Percentiles rank a stretch among this genome's conserved stretches.
These are phyloP conservation scores for Colletes collaris DNA, from an alignment of 2,888 invertebrate genomes.

Conservation along the genomic window DNA sequence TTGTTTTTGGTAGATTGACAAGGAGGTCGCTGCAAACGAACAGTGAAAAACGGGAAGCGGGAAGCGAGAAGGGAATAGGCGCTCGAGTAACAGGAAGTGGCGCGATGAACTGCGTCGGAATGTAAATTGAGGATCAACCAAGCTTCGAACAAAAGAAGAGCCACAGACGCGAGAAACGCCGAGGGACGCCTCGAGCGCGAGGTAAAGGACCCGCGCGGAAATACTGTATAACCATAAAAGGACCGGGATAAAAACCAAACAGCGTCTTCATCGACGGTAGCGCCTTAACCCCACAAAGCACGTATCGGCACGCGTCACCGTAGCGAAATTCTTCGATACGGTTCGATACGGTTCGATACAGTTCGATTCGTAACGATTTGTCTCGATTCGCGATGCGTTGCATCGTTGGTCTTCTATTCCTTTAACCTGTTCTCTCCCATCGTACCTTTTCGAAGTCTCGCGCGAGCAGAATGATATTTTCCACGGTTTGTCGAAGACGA, in stretches of 20 bases:
- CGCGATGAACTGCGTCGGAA: constrained; percentile 70
- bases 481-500: no score
- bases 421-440: no score
- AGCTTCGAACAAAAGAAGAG: constrained; percentile 35
- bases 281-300: not conserved
- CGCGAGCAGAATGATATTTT: no score
- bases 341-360: not conserved
- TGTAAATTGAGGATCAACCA: constrained; percentile 71
- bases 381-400: no score
- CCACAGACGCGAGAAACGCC: constrained; percentile 20
- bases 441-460: no score
- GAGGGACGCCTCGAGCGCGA: constrained; percentile 3
- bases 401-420: no score
- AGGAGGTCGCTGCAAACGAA: not conserved
- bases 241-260: constrained; percentile 25
- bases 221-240: constrained; percentile 26
- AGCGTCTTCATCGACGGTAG: not conserved
- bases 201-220: constrained; percentile 42
- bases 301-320: not conserved
- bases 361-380: not conserved
- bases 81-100: constrained; percentile 65
- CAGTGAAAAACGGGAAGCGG: constrained; percentile 23
- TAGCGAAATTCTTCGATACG: not conserved
- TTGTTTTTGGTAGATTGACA: no score
- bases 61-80: constrained; percentile 30